Conservation (phyloP, 2,888 invertebrate species). For the Acrobasis repandana region DNA sequence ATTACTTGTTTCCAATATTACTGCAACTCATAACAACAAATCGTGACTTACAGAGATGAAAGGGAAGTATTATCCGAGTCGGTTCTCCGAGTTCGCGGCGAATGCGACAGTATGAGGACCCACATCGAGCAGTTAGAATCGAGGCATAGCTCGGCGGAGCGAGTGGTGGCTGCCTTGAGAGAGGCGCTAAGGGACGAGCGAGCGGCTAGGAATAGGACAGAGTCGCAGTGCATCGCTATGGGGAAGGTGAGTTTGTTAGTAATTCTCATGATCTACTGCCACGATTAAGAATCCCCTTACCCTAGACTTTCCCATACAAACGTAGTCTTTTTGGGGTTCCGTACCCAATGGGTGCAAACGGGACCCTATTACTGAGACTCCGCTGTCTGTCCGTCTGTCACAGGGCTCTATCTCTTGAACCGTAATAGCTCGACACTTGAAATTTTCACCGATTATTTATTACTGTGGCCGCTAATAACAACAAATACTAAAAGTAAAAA, state of each 20-base stretch:
- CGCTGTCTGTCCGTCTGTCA: too few relatives aligned
- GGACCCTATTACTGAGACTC: too few relatives aligned
- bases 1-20: neutral
- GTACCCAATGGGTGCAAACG: too few relatives aligned
- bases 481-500: too few relatives aligned
- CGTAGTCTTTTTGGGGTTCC: too few relatives aligned
- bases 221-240: conserved; percentile 46
- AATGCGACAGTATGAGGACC: conserved; percentile 49
- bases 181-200: conserved; percentile 68
- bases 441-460: too few relatives aligned
- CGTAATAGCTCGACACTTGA: too few relatives aligned
- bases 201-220: conserved; percentile 51
- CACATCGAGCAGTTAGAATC: conserved; percentile 52
- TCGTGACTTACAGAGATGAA: conserved; percentile 51
- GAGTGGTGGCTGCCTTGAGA: conserved; percentile 59
- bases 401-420: too few relatives aligned
- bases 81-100: conserved; percentile 45
- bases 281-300: too few relatives aligned
- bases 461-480: too few relatives aligned
- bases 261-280: too few relatives aligned
- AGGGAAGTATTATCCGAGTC: conserved; percentile 56
- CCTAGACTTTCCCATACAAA: too few relatives aligned
- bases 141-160: conserved; percentile 52
- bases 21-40: neutral
- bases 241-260: conserved; percentile 48